Evolutionary conservation across 2,888 invertebrate species (phyloP), one percentile per base, ranked within the genome.

Genomic region (Limnephilus rhombicus): DNA sequence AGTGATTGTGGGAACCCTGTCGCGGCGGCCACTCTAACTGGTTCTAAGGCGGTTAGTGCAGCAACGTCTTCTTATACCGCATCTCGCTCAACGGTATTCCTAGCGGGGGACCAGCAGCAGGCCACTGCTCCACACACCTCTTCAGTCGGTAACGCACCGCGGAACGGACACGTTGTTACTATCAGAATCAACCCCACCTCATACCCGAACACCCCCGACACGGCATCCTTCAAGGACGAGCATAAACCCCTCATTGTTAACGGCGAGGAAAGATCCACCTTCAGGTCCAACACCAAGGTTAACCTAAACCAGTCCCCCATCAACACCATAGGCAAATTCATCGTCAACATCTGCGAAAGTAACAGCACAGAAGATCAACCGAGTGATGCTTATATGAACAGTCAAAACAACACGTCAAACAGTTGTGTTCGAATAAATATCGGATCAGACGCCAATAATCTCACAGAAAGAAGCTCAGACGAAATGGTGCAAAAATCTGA

Each of bases 111-210:
- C 93, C 80, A 93, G 93, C 80, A 93, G 93, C 89, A 89, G 80
- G 31, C 85, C 81, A 90, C 92, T 85, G 82, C 92, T 90, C 49
- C 88, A 92, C 95, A 95, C 49, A 49, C 15, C 49, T 49, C 49
- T 94, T 95, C 94, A 94, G 95, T 95, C 96, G 94, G 95, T 95
- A 95, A 92, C 92, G 92, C 96, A 95, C 93, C 96, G 96, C 94
- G 92, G 90, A 93, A 90, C 92, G 93, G 92, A 86, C 97, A 97
- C 95, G 97, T 97, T 94, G 97, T 97, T 94, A 97, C 97, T 94
- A 97, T 97, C 94, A 96, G 97, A 95, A 97, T 98, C 95, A 97
- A 97, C 95, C 97, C 97, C 29, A 96, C 96, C 94, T 95, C 96
- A 80, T 92, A 93, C 94, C 93, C 93, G 92, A 93, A 91, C 89